Conservation (phyloP, 2,113 vertebrate species). For the Colinus virginianus region DNA sequence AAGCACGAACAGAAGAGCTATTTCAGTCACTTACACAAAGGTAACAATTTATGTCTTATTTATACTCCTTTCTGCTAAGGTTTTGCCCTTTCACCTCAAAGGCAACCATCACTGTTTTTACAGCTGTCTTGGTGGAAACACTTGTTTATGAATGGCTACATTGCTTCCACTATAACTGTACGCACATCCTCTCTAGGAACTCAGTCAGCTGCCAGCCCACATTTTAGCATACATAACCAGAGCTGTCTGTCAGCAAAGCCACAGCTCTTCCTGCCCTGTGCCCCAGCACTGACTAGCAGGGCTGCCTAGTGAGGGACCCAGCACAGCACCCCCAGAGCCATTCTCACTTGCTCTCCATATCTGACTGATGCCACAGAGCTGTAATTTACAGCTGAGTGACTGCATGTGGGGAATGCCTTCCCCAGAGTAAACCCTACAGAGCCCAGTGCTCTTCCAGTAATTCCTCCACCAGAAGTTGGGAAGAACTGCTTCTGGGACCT, state of each 20-base stretch:
- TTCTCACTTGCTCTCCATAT: rapidly evolving
- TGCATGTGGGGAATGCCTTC: neutral
- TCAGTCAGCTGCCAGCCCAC: constrained; percentile 6
- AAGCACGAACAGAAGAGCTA: constrained; percentile 33
- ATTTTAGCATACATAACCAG: neutral
- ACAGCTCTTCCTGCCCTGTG: neutral
- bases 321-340: neutral
- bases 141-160: constrained; percentile 50
- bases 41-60: constrained; percentile 55
- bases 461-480: rapidly evolving
- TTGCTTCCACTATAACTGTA: constrained; percentile 16
- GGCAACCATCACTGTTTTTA: constrained; percentile 61
- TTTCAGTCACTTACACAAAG: constrained; percentile 38
- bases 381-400: neutral
- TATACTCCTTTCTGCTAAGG: constrained; percentile 48
- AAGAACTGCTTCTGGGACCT: neutral
- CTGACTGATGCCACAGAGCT: neutral
- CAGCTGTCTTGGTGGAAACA: constrained; percentile 65
- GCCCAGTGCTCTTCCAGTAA: neutral
- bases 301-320: neutral
- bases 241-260: neutral
- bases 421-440: too few species aligned
- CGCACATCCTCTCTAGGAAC: neutral
- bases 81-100: constrained; percentile 40
- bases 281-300: neutral